Conservation (phyloP, 2,113 vertebrate genomes). For the Bubo blakistoni region DNA sequence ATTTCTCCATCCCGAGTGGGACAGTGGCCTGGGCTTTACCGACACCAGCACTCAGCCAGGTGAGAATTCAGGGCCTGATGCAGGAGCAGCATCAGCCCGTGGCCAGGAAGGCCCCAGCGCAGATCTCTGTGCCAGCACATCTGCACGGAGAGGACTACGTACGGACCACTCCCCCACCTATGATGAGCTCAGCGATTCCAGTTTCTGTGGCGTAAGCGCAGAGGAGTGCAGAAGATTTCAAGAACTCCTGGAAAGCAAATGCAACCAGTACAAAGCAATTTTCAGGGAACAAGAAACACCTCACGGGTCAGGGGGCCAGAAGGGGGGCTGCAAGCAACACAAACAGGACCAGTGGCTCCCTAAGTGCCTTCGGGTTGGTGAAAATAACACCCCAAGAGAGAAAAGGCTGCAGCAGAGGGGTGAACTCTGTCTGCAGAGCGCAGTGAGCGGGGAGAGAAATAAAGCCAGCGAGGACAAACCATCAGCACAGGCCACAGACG, state of each 20-base stretch:
- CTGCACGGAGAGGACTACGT: slow-evolving; percentile 57
- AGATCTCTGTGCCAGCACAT: not conserved
- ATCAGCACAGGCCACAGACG: not conserved
- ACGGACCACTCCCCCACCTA: slow-evolving; percentile 74
- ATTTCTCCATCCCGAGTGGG: slow-evolving; percentile 73
- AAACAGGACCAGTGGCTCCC: not conserved
- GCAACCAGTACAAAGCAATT: slow-evolving; percentile 67
- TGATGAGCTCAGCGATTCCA: slow-evolving; percentile 73
- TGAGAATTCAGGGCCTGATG: slow-evolving; percentile 74
- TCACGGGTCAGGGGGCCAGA: not conserved
- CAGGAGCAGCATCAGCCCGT: slow-evolving; percentile 58
- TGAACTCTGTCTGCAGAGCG: not conserved
- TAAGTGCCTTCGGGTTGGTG: not conserved
- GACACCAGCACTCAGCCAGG: slow-evolving; percentile 75
- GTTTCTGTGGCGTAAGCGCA: slow-evolving; percentile 74
- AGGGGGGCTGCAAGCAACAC: not conserved
- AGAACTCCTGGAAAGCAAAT: slow-evolving; percentile 75
- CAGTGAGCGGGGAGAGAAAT: not conserved
- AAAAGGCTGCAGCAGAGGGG: not conserved
- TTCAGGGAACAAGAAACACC: not conserved
- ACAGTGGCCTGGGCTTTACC: slow-evolving; percentile 76
- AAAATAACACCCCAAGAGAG: not conserved
- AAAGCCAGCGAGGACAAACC: not conserved
- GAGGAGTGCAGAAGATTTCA: slow-evolving; percentile 78
- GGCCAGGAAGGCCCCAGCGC: not conserved